Conservation (phyloP, 2,113 vertebrate genomes). For the Passer montanus region DNA sequence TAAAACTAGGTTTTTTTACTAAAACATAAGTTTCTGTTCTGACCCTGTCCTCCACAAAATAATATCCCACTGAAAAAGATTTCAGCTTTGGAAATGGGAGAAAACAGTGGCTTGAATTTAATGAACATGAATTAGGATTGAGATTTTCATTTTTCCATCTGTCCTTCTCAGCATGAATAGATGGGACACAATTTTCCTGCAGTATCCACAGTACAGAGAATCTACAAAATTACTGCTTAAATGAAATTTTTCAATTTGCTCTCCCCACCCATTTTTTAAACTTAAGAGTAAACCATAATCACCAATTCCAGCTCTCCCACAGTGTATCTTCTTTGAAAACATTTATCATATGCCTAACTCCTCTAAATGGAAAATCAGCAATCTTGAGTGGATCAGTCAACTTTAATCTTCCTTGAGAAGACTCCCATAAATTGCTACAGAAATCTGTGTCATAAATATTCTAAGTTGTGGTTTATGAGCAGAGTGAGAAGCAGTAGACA, state of each 20-base stretch:
- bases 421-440: background rate
- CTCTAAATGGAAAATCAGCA: conserved; percentile 3
- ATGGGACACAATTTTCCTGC: background rate
- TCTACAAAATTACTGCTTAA: background rate
- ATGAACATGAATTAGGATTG: background rate
- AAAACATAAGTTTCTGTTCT: background rate
- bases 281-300: background rate
- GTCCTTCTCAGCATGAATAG: background rate
- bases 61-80: background rate
- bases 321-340: background rate
- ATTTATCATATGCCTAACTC: background rate
- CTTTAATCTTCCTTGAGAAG: conserved; percentile 19
- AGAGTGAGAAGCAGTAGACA: background rate
- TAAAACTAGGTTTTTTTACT: background rate
- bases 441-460: conserved; percentile 30
- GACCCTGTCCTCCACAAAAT: background rate
- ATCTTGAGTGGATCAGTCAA: background rate
- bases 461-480: conserved; percentile 9
- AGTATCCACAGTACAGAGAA: background rate
- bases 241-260: background rate
- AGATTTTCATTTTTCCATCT: background rate
- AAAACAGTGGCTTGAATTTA: background rate
- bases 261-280: background rate
- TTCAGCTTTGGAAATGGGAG: background rate
- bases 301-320: background rate